Evolutionary conservation across 2,113 vertebrate species (phyloP).

Genomic region (Aythya baeri): DNA sequence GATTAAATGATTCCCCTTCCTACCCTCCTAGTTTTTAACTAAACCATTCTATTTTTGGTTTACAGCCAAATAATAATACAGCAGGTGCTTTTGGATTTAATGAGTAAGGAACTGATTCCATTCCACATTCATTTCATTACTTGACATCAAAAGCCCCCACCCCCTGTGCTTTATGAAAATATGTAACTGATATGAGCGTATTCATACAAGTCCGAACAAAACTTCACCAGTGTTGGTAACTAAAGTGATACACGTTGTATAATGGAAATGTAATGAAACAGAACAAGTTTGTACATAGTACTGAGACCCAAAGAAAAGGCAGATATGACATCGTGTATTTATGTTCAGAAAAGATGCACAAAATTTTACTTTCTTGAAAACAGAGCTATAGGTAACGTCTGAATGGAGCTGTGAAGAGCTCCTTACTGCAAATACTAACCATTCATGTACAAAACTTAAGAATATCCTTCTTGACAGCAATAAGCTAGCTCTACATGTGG

Average conservation of each 20-base stretch:
- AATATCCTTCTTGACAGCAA: background rate
- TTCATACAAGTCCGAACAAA: background rate
- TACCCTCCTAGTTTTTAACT: conserved; percentile 2
- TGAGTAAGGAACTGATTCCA: conserved; percentile 11
- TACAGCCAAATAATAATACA: conserved; percentile 56
- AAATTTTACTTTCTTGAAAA: background rate
- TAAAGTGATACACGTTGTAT: background rate
- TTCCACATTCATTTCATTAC: background rate
- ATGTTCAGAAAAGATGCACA: background rate
- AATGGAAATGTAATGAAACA: background rate
- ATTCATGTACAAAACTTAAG: background rate
- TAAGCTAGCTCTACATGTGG: background rate
- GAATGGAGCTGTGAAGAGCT: background rate
- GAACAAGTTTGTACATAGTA: background rate
- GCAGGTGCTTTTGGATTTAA: conserved; percentile 23
- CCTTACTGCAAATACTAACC: background rate
- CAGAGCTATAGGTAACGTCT: background rate
- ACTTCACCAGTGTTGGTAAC: background rate
- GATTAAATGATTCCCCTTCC: background rate
- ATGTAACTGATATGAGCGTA: no score
- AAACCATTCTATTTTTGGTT: conserved; percentile 51
- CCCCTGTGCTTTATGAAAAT: background rate
- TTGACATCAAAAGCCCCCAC: background rate
- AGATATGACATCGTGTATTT: background rate
- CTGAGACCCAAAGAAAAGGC: background rate